These are phyloP conservation scores for Drosophila nigromelanica DNA, from an alignment of 1,140 invertebrate species.

Conservation along the genomic window DNA sequence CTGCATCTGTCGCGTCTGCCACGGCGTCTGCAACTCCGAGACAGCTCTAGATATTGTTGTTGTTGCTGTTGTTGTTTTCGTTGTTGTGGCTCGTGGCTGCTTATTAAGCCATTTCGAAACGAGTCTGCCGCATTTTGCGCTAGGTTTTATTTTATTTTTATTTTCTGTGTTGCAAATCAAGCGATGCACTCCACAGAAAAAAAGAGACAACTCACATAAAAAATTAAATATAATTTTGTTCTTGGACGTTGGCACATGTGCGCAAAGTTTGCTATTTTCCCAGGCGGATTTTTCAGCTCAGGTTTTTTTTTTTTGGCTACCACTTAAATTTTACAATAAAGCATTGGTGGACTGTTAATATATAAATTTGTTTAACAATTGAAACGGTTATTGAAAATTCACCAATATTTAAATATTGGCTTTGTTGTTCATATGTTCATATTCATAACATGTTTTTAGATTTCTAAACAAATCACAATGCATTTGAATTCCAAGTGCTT, in stretches of 20 bases:
- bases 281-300: constrained; percentile 35
- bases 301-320: not conserved
- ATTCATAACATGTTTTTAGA: too few species aligned
- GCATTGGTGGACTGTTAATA: not conserved
- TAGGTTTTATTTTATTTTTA: not conserved
- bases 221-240: constrained; percentile 45
- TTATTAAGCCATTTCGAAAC: constrained; percentile 57
- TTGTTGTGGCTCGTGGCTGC: constrained; percentile 39
- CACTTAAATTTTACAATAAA: constrained; percentile 5
- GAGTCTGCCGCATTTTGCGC: constrained; percentile 37
- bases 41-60: constrained; percentile 30
- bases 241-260: constrained; percentile 36
- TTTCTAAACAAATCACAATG: too few species aligned
- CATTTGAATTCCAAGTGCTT: not conserved
- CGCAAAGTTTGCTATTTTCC: constrained; percentile 29
- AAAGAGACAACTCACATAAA: constrained; percentile 10
- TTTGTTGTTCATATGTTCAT: too few species aligned
- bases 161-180: constrained; percentile 41
- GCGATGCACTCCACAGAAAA: constrained; percentile 8
- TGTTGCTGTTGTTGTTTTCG: constrained; percentile 20
- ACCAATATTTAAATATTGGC: too few species aligned
- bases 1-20: constrained; percentile 43
- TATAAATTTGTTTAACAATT: not conserved
- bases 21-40: constrained; percentile 49
- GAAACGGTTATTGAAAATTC: not conserved